A percentile compares a stretch with the other conserved stretches of the same genome.
phyloP scores from a whole-genome alignment of 2,888 invertebrate genomes.

The Tenthredo amoena region DNA sequence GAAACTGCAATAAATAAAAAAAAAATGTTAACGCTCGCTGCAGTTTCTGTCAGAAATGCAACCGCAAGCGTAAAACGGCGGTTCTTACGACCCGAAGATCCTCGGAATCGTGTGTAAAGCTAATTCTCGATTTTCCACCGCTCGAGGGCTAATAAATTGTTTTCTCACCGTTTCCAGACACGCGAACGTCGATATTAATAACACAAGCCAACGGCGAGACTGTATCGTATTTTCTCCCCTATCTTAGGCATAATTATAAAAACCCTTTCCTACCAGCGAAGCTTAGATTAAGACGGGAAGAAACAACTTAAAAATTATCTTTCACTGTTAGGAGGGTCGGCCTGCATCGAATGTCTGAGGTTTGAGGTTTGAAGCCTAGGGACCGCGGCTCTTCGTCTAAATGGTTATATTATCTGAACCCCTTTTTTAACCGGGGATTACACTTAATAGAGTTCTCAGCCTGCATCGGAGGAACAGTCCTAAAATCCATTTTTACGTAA shows the following conservation, averaged over 20 bases:
- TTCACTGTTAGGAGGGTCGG: slow-evolving; percentile 25
- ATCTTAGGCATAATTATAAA: slow-evolving; percentile 12
- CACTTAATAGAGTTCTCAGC: slow-evolving; percentile 60
- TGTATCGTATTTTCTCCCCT: not conserved
- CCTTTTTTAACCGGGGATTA: slow-evolving; percentile 57
- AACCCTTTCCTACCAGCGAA: not conserved
- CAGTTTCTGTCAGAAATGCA: slow-evolving; percentile 1
- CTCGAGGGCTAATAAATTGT: not conserved
- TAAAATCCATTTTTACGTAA: slow-evolving; percentile 55
- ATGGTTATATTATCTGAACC: slow-evolving; percentile 57
- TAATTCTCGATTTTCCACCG: not conserved
- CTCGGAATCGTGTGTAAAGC: not conserved
- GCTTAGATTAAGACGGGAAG: slow-evolving; percentile 37
- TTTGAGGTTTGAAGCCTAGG: not conserved
- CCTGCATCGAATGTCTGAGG: slow-evolving; percentile 28
- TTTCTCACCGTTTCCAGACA: not conserved
- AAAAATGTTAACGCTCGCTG: not conserved
- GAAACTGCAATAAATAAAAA: not conserved
- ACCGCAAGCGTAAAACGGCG: not conserved
- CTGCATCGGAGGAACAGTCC: slow-evolving; percentile 44
- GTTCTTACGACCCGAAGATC: not conserved
- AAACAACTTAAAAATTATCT: slow-evolving; percentile 49
- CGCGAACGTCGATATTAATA: not conserved
- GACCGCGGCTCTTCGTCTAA: slow-evolving; percentile 51
- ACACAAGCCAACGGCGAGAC: not conserved